A percentile compares a stretch with the other conserved stretches of the same genome.
Conservation (phyloP, 2,888 invertebrate genomes). For the Eupithecia insigniata region DNA sequence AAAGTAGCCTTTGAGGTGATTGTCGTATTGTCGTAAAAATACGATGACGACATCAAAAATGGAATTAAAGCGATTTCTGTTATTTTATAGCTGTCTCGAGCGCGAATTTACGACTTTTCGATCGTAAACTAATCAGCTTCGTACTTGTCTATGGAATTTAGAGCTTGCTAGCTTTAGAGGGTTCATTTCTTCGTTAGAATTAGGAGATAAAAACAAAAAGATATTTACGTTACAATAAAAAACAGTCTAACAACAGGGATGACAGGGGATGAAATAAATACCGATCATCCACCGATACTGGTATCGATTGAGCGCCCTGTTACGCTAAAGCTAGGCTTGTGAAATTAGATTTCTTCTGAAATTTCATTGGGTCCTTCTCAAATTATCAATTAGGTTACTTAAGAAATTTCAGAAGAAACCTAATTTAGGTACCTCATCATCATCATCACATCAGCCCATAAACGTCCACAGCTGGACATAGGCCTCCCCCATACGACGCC, state of each 20-base stretch:
- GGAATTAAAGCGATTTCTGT: constrained; percentile 10
- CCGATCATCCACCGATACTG: too few species aligned
- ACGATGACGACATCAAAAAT: constrained; percentile 13
- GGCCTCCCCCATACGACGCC: too few species aligned
- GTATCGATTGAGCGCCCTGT: too few species aligned
- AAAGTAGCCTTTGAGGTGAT: neutral
- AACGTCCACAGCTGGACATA: too few species aligned
- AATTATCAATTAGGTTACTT: too few species aligned
- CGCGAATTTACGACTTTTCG: constrained; percentile 13
- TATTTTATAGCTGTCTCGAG: constrained; percentile 12
- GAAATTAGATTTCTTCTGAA: too few species aligned
- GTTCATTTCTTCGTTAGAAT: neutral
- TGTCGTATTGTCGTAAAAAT: constrained; percentile 1
- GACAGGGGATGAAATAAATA: neutral
- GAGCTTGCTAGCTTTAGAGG: neutral
- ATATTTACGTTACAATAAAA: neutral
- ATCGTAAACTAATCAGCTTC: constrained; percentile 11
- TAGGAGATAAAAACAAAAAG: neutral
- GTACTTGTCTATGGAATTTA: constrained; percentile 6
- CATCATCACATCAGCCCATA: too few species aligned
- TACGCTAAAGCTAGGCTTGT: too few species aligned
- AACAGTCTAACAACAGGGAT: neutral
- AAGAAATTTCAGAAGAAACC: too few species aligned
- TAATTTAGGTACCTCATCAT: too few species aligned
- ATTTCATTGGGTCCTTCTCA: too few species aligned